These are phyloP conservation scores for Pampus argenteus DNA, from an alignment of 2,797 vertebrate species.

Conservation along the genomic window DNA sequence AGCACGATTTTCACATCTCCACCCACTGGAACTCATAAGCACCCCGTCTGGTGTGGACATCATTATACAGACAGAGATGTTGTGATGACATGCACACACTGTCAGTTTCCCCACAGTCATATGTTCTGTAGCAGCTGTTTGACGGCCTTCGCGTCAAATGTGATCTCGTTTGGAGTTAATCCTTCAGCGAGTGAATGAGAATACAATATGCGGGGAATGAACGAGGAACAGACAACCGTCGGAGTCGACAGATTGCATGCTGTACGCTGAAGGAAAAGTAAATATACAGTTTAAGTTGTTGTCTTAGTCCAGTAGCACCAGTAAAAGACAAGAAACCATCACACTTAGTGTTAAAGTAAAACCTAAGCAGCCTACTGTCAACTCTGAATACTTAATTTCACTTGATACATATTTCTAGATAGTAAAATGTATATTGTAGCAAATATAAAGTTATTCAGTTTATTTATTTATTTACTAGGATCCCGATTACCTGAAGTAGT, in stretches of 20 bases:
- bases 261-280: not conserved
- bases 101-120: not conserved
- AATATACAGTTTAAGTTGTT: not conserved
- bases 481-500: not conserved
- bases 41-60: not conserved
- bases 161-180: slow-evolving; percentile 3
- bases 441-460: not conserved
- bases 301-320: too few relatives aligned
- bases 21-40: slow-evolving; percentile 1
- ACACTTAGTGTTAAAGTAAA: not conserved
- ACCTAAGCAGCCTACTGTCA: not conserved
- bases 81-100: slow-evolving; percentile 1
- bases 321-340: too few relatives aligned
- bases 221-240: not conserved
- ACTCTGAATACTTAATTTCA: not conserved
- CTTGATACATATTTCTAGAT: not conserved
- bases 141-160: not conserved
- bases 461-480: not conserved
- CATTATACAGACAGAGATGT: not conserved
- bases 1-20: not conserved
- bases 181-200: slow-evolving; percentile 11
- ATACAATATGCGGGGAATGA: not conserved
- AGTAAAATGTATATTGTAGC: not conserved
- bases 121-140: not conserved
- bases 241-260: slow-evolving; percentile 1